phyloP scores from a whole-genome alignment of 2,888 invertebrate genomes.

The Eremobia ochroleuca region DNA sequence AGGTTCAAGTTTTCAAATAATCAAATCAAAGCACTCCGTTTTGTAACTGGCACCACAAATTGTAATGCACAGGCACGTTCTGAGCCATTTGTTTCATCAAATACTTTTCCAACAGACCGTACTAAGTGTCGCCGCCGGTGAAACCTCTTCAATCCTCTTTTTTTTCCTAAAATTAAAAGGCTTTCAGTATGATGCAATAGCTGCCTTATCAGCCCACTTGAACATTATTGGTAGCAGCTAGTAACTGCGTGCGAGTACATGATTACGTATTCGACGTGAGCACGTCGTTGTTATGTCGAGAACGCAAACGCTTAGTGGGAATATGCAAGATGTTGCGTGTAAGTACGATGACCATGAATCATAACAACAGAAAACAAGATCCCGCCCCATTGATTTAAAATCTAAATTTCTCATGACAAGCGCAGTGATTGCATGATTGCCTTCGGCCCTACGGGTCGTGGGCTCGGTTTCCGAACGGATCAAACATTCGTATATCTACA shows the following conservation, averaged over 20 bases:
- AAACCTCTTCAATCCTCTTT: background rate
- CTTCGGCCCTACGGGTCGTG: too few species aligned
- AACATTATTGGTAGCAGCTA: background rate
- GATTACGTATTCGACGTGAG: constrained; percentile 11
- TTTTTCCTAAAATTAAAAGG: constrained; percentile 1
- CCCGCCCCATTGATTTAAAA: too few species aligned
- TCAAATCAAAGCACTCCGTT: background rate
- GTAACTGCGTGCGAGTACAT: constrained; percentile 2
- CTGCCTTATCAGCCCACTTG: background rate
- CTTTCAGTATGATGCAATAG: constrained; percentile 9
- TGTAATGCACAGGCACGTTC: background rate
- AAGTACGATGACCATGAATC: background rate
- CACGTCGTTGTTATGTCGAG: too few species aligned
- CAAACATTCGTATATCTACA: background rate
- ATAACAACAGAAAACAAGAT: background rate
- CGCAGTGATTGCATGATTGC: too few species aligned
- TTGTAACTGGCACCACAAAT: too few species aligned
- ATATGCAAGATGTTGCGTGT: background rate
- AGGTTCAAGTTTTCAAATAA: background rate
- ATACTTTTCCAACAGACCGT: background rate
- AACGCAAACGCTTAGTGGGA: background rate
- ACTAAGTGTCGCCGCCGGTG: background rate
- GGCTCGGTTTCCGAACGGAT: background rate
- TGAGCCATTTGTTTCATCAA: background rate
- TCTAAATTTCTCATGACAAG: too few species aligned